Evolutionary conservation across 2,888 invertebrate genomes (phyloP).

Genomic region (Cataglyphis rosenhaueri): DNA sequence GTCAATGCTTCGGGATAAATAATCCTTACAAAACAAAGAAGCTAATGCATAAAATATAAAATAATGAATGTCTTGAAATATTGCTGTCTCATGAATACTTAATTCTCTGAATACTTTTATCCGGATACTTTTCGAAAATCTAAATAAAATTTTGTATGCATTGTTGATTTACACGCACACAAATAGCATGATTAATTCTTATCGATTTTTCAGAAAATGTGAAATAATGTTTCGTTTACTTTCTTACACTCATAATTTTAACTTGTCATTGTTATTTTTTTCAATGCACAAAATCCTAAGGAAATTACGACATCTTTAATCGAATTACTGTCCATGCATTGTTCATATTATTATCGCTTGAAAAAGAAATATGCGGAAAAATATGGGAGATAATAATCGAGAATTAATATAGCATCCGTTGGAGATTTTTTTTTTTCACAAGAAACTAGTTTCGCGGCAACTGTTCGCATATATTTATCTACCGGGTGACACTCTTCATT

Average conservation of each 20-base stretch:
- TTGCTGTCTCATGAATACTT: background rate
- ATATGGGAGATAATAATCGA: slow-evolving; percentile 43
- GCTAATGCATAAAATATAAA: background rate
- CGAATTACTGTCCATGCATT: background rate
- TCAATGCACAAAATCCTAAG: background rate
- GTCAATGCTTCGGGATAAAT: background rate
- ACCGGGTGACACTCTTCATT: slow-evolving; percentile 68
- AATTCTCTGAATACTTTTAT: background rate
- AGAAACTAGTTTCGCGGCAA: slow-evolving; percentile 73
- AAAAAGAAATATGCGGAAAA: background rate
- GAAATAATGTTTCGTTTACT: too few relatives aligned
- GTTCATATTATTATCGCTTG: background rate
- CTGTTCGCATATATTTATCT: slow-evolving; percentile 68
- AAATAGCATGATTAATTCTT: too few relatives aligned
- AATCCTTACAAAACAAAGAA: background rate
- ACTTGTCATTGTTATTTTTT: background rate
- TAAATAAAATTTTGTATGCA: background rate
- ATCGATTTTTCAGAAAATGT: too few relatives aligned
- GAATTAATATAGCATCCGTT: slow-evolving; percentile 69
- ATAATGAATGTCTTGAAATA: background rate
- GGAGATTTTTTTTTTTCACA: slow-evolving; percentile 63
- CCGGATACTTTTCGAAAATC: background rate
- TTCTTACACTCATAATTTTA: background rate
- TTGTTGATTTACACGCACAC: too few relatives aligned
- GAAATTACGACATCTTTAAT: background rate